phyloP scores from a whole-genome alignment of 2,888 invertebrate genomes.

The Rhamnusium bicolor region DNA sequence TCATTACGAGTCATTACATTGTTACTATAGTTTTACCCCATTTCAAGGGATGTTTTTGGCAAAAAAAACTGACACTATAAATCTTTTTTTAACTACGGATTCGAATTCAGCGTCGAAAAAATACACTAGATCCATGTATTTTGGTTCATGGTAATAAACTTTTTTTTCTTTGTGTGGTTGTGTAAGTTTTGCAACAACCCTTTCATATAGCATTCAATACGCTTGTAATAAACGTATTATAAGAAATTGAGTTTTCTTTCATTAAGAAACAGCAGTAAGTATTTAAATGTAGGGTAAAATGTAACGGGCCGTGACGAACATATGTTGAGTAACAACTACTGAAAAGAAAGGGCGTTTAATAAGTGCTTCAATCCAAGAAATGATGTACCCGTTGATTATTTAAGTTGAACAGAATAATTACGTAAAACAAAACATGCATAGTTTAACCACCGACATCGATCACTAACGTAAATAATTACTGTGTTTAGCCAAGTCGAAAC shows the following conservation, averaged over 20 bases:
- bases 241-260: not conserved
- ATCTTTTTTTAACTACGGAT: no score
- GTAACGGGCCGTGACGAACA: constrained; percentile 24
- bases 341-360: constrained; percentile 8
- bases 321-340: constrained; percentile 25
- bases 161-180: no score
- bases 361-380: constrained; percentile 24
- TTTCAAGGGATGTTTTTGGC: no score
- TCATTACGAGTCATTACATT: no score
- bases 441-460: constrained; percentile 35
- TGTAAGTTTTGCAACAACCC: no score
- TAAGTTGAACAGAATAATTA: constrained; percentile 31
- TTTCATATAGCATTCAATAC: no score
- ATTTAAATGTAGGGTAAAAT: not conserved
- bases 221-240: not conserved
- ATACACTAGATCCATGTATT: no score
- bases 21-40: no score
- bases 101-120: no score
- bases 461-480: constrained; percentile 32
- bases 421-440: constrained; percentile 36
- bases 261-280: not conserved
- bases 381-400: constrained; percentile 35
- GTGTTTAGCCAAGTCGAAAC: constrained; percentile 27
- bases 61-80: no score
- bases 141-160: no score